Evolutionary conservation across 2,113 vertebrate species (phyloP), one percentile per base, ranked within the genome.

Genomic region (Rhea americana): DNA sequence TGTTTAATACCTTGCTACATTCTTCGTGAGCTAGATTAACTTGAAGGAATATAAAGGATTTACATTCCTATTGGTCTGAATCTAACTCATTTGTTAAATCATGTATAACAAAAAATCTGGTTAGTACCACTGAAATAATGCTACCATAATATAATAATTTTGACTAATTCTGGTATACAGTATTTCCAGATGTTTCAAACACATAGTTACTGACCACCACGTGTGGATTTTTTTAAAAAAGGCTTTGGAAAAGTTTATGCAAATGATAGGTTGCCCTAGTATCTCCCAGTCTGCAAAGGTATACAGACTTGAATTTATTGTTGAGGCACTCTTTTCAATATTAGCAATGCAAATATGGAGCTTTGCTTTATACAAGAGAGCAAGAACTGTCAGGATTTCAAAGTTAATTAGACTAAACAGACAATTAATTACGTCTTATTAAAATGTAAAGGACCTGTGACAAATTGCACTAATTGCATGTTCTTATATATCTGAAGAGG

Each of bases 371-470:
- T 93, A 97, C 65, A 71, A 90, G 84, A 93, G 94, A 97, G 96
- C 93, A 97, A 96, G 95, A 96, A 92, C 96, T 95, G 96, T 94
- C 95, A 97, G 87, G 88, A 90, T 96, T 97, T 97, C 97, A 97
- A 97, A 98, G 97, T 97, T 98, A 98, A 97, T 98, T 98, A 98
- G 95, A 96, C 96, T 97, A 98, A 98, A 97, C 95, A 97, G 97
- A 96, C 96, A 97, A 97, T 97, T 98, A 97, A 98, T 98, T 98
- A 97, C 81, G 87, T 96, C 97, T 97, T 98, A 97, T 97, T 97
- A 97, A 97, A 95, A 83, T 97, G 95, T 97, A 98, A 97, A 97
- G 96, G 97, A 97, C 95, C 97, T 97, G 97, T 97, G 98, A 97
- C 97, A 98, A 98, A 98, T 97, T 97, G 97, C 85, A 89, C 90